phyloP scores from a whole-genome alignment of 35 echinoderm and acorn worm species.

The Heliocidaris erythrogramma region DNA sequence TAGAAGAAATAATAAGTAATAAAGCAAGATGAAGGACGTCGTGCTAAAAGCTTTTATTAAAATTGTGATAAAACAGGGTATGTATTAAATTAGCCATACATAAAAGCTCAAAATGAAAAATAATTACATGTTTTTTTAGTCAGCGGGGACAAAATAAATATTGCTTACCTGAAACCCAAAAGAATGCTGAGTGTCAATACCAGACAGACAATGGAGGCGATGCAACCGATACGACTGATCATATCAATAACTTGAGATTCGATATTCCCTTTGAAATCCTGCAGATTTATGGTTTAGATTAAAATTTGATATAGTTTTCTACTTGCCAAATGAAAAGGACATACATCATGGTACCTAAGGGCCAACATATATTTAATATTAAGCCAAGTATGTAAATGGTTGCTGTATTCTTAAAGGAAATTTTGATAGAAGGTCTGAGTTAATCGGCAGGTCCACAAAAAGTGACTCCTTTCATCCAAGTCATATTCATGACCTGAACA shows the following conservation, averaged over 20 bases:
- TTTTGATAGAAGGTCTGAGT: too few species aligned
- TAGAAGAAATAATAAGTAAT: background rate
- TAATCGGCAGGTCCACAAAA: too few species aligned
- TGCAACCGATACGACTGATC: slow-evolving; percentile 27
- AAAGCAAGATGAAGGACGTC: background rate
- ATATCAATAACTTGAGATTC: slow-evolving; percentile 14
- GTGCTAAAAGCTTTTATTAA: background rate
- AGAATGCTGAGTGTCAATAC: background rate
- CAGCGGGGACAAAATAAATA: background rate
- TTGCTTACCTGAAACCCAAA: slow-evolving; percentile 32
- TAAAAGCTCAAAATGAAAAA: background rate
- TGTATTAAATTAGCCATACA: background rate
- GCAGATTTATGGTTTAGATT: background rate
- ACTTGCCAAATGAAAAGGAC: too few species aligned
- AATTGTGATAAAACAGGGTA: background rate
- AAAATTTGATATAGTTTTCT: too few species aligned
- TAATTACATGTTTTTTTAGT: background rate
- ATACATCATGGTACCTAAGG: too few species aligned
- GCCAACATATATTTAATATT: too few species aligned
- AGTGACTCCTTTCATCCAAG: too few species aligned
- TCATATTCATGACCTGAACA: too few species aligned
- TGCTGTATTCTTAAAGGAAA: too few species aligned
- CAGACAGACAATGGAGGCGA: background rate
- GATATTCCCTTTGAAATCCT: background rate
- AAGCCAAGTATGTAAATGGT: too few species aligned